phyloP scores from a whole-genome alignment of 2,113 vertebrate genomes.

The Mixornis gularis region DNA sequence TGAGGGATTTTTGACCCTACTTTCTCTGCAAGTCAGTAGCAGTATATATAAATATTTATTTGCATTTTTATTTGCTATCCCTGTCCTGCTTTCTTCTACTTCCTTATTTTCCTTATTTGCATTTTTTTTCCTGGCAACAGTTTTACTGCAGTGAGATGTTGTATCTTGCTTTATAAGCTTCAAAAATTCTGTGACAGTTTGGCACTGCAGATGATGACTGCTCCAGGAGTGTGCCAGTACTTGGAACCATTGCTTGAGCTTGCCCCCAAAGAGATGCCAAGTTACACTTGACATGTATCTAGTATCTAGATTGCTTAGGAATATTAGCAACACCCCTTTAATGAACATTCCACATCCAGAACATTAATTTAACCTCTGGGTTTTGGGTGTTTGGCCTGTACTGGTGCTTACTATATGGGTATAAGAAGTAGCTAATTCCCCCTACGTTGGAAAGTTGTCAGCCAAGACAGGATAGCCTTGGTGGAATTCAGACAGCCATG shows the following conservation, averaged over 20 bases:
- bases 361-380: not conserved
- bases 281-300: accelerated
- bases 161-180: not conserved
- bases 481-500: not conserved
- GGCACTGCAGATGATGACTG: not conserved
- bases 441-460: accelerated
- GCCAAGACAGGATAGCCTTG: not conserved
- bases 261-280: not conserved
- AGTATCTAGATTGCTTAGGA: not conserved
- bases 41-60: not conserved
- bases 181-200: not conserved
- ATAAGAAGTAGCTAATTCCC: not conserved
- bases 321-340: not conserved
- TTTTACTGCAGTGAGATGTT: not conserved
- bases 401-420: not conserved
- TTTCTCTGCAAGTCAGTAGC: not conserved
- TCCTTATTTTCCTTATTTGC: not conserved
- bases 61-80: not conserved
- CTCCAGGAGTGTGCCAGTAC: not conserved
- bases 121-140: not conserved
- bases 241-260: not conserved
- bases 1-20: not conserved
- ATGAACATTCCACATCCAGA: not conserved
- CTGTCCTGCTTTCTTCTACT: not conserved
- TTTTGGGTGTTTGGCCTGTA: not conserved